Evolutionary conservation across 1,140 invertebrate genomes (phyloP).

Genomic region (Drosophila teissieri): DNA sequence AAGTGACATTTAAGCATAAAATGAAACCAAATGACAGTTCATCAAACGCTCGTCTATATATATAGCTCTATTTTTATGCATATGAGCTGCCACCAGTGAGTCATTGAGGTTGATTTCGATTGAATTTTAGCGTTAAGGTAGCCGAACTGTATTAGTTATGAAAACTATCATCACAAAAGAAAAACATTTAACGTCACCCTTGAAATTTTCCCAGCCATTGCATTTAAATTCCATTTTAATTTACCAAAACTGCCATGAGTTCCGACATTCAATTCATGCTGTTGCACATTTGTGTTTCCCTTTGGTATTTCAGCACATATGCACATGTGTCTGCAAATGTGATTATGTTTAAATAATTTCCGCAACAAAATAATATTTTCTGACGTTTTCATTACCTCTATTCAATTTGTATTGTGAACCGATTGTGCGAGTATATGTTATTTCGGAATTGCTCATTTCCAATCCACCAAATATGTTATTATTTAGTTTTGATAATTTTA

Average conservation of each 20-base stretch:
- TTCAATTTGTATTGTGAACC: constrained; percentile 4
- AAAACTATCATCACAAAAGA: not conserved
- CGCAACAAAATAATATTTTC: constrained; percentile 63
- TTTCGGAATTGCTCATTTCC: constrained; percentile 37
- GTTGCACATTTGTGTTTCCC: constrained; percentile 21
- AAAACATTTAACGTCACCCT: not conserved
- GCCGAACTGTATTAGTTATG: too few species aligned
- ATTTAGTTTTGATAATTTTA: constrained; percentile 50
- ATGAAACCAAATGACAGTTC: constrained; percentile 53
- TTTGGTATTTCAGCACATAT: not conserved
- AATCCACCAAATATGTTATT: constrained; percentile 41
- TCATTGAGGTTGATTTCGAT: constrained; percentile 22
- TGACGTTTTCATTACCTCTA: constrained; percentile 11
- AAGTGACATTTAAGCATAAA: constrained; percentile 71
- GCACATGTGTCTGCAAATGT: constrained; percentile 18
- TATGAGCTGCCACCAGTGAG: constrained; percentile 50
- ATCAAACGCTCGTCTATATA: constrained; percentile 52
- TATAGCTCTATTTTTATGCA: constrained; percentile 57
- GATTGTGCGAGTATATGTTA: constrained; percentile 37
- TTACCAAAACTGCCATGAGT: constrained; percentile 8
- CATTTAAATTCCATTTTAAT: constrained; percentile 32
- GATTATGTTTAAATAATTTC: constrained; percentile 74
- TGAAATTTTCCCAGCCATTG: not conserved
- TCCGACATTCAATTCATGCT: constrained; percentile 21
- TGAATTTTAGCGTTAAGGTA: not conserved